These are phyloP conservation scores for Cebus imitator DNA, from an alignment of 2,113 vertebrate species.

Conservation along the genomic window DNA sequence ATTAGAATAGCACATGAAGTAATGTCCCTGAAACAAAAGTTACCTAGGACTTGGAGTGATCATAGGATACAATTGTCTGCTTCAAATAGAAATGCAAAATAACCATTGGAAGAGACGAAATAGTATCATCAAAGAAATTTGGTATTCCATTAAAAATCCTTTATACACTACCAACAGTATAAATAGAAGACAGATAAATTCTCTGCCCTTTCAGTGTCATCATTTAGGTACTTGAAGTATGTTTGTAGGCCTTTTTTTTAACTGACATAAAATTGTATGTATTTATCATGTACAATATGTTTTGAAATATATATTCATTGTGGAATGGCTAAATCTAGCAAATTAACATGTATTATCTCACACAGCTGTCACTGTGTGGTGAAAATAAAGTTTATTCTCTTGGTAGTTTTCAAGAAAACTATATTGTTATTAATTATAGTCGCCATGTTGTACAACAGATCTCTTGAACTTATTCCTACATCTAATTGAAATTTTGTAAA, in stretches of 20 bases:
- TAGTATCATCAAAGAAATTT: neutral
- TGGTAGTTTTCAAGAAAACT: neutral
- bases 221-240: neutral
- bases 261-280: neutral
- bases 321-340: neutral
- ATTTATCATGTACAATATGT: neutral
- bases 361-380: neutral
- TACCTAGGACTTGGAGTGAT: neutral
- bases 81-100: neutral
- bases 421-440: neutral
- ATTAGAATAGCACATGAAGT: neutral
- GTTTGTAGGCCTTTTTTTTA: neutral
- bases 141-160: conserved; percentile 6
- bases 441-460: neutral
- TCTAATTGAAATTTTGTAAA: neutral
- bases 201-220: neutral
- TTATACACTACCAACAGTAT: neutral
- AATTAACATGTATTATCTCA: neutral
- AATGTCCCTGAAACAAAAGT: neutral
- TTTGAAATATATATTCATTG: neutral
- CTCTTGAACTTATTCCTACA: neutral
- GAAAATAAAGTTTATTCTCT: neutral
- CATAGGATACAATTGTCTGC: neutral
- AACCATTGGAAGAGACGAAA: neutral
- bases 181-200: neutral